phyloP scores from a whole-genome alignment of 2,888 invertebrate genomes.

The Morpho deidamia region DNA sequence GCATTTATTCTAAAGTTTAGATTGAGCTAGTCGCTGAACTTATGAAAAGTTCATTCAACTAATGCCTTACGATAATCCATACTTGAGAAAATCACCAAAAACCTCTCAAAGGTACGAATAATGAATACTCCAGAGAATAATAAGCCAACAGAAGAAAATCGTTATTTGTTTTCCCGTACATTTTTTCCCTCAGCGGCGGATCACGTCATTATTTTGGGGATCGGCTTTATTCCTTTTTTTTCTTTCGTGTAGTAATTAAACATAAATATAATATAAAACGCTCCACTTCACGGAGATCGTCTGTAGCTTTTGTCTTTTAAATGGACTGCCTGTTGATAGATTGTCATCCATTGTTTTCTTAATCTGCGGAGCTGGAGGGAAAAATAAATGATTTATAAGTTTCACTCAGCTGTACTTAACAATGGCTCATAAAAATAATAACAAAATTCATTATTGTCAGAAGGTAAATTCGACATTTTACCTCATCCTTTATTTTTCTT shows the following conservation, averaged over 20 bases:
- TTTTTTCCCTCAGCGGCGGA: conserved; percentile 55
- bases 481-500: no score
- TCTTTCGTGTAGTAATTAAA: conserved; percentile 71
- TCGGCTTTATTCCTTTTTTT: conserved; percentile 42
- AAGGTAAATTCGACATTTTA: no score
- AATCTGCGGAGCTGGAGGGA: conserved; percentile 57
- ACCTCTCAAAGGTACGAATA: conserved; percentile 51
- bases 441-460: conserved; percentile 1
- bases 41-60: conserved; percentile 20
- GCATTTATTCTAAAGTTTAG: conserved; percentile 17
- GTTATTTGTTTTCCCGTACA: conserved; percentile 68
- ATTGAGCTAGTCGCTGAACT: conserved; percentile 24
- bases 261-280: conserved; percentile 76
- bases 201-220: conserved; percentile 65
- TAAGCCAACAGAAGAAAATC: conserved; percentile 76
- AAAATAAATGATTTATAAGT: conserved; percentile 71
- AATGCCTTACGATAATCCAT: conserved; percentile 26
- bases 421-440: conserved; percentile 23
- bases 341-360: conserved; percentile 71
- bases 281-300: conserved; percentile 57
- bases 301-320: conserved; percentile 61
- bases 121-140: conserved; percentile 70
- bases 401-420: conserved; percentile 27
- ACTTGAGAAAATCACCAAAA: conserved; percentile 25
- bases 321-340: conserved; percentile 65